Evolutionary conservation across 1,140 invertebrate species (phyloP).

Genomic region (Aphelinus atriplicis): DNA sequence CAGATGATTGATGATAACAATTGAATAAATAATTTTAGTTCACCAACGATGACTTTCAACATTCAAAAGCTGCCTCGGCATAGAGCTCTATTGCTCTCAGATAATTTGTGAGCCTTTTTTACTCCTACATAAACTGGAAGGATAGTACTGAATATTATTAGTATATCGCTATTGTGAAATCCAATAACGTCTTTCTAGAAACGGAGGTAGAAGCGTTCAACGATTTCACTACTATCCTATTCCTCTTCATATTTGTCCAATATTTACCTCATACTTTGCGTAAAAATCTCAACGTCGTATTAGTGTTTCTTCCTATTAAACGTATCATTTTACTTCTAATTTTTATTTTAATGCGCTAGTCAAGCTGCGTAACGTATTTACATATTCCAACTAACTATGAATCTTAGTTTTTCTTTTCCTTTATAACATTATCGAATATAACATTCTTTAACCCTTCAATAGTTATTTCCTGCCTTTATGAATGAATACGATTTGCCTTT

Average conservation of each 20-base stretch:
- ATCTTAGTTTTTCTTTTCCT: constrained; percentile 27
- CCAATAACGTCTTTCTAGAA: no score
- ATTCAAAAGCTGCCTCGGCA: no score
- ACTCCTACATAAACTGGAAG: no score
- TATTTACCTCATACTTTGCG: neutral
- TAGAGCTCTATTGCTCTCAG: no score
- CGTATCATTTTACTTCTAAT: constrained; percentile 9
- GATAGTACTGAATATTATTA: no score
- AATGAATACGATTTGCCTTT: constrained; percentile 10
- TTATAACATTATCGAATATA: constrained; percentile 24
- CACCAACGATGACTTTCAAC: no score
- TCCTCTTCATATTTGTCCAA: neutral
- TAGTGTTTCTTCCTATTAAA: constrained; percentile 18
- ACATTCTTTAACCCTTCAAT: constrained; percentile 39
- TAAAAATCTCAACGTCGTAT: constrained; percentile 27
- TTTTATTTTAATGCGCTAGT: constrained; percentile 18
- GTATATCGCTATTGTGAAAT: no score
- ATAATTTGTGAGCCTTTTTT: no score
- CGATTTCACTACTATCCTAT: no score
- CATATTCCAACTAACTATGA: neutral
- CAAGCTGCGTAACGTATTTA: constrained; percentile 25
- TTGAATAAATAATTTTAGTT: no score
- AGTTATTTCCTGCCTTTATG: constrained; percentile 1
- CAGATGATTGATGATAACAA: no score
- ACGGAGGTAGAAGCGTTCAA: no score